Percentiles rank a stretch among this genome's conserved stretches.
Evolutionary conservation across 2,113 vertebrate genomes (phyloP).

Genomic region (Salvelinus sp.): DNA sequence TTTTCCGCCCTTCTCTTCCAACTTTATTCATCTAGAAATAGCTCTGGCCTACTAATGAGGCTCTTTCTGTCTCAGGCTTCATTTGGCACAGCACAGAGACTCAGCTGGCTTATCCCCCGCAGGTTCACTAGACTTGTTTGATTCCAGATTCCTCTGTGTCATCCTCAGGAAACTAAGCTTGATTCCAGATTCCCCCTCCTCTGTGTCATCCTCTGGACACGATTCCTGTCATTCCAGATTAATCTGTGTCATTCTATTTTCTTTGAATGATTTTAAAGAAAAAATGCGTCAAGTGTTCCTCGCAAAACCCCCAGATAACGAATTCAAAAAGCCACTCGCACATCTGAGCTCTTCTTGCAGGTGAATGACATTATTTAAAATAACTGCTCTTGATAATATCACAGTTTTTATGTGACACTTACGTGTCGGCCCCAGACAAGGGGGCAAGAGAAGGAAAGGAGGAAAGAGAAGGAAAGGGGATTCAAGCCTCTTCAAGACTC

Average conservation of each 20-base stretch:
- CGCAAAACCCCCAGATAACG: no score
- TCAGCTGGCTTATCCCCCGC: background rate
- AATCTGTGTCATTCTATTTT: background rate
- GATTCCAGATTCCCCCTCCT: background rate
- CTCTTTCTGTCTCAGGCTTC: conserved; percentile 7
- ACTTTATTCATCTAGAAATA: conserved; percentile 7
- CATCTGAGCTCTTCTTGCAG: no score
- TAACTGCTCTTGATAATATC: no score
- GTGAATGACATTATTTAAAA: no score
- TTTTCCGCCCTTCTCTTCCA: background rate
- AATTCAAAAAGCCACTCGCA: no score
- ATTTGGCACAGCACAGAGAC: background rate
- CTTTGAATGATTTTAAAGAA: conserved; percentile 1
- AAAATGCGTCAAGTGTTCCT: background rate
- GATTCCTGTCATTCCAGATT: no score
- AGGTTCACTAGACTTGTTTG: background rate
- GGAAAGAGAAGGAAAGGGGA: no score
- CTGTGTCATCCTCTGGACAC: background rate
- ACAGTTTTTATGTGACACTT: no score
- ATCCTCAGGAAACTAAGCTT: no score
- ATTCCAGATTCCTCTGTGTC: background rate
- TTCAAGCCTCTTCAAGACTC: no score
- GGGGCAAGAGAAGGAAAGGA: no score
- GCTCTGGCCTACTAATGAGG: background rate
- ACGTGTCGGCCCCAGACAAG: no score